Evolutionary conservation across 2,888 invertebrate species (phyloP), one percentile per base, ranked within the genome.

Genomic region (Dryadula phaetusa): DNA sequence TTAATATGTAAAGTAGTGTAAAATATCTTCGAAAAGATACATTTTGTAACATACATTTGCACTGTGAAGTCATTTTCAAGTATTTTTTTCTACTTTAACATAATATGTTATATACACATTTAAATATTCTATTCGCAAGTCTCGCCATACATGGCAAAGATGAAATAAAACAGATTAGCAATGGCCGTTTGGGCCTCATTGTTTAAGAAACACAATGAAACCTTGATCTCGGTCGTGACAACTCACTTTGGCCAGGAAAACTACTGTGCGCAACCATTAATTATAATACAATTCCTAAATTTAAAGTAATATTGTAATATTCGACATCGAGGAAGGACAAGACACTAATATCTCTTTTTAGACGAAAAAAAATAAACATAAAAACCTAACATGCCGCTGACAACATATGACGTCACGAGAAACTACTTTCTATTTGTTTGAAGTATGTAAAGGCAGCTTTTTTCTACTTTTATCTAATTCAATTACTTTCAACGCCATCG

Each of bases 221-320:
- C 46, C 66, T 62, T 66, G 62, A 66, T 40, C 62, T 61, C 66
- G 46, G 46, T 46, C 46, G 53, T 14, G 22, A 10, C 54, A 28
- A n/a, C 18, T 60, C 28, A n/a, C n/a, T n/a, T n/a, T n/a, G n/a
- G n/a, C n/a, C n/a, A 25, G 16, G 34, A 3, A 20, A 32, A 37
- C 37, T 54, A 34, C 32, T 53, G 18, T 34, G 32, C 8, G 32
- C 8, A 7, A 32, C 8, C 32, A 32, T 32, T 8, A 32, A 32
- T 32, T 32, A 32, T 32, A 7, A 5, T 32, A 7, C 7, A 32
- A 32, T 32, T n/a, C n/a, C n/a, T n/a, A n/a, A n/a, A n/a, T n/a
- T n/a, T n/a, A n/a, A n/a, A n/a, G n/a, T n/a, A n/a, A n/a, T n/a
- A n/a, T n/a, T n/a, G n/a, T n/a, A n/a, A n/a, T n/a, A n/a, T n/a